phyloP scores from a whole-genome alignment of 2,888 invertebrate species.

The Caenorhabditis sp. region DNA sequence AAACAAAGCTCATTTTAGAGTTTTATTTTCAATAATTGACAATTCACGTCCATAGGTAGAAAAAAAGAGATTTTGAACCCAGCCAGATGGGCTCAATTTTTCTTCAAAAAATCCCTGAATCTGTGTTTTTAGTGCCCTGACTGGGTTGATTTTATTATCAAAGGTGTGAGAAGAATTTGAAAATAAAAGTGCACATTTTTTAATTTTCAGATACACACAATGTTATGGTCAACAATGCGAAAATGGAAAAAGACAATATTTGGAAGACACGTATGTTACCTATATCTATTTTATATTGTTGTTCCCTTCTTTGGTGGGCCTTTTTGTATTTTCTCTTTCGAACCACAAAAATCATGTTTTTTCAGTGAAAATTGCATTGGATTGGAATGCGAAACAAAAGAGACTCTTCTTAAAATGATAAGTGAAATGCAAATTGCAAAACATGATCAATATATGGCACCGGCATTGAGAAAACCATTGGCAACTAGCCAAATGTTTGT shows the following conservation, averaged over 20 bases:
- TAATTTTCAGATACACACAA: background rate
- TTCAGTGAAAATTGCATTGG: constrained; percentile 28
- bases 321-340: background rate
- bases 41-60: no score
- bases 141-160: no score
- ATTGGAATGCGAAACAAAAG: constrained; percentile 36
- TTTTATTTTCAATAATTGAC: no score
- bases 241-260: constrained; percentile 11
- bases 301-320: background rate
- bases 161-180: no score
- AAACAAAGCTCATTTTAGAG: no score
- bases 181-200: background rate
- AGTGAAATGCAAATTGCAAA: constrained; percentile 29
- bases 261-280: constrained; percentile 37
- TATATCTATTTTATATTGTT: no score
- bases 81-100: no score
- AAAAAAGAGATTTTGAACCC: no score
- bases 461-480: constrained; percentile 13
- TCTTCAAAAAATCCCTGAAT: no score
- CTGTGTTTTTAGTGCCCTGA: no score
- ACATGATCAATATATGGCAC: constrained; percentile 30
- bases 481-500: constrained; percentile 1
- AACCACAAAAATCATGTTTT: no score
- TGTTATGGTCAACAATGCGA: constrained; percentile 35
- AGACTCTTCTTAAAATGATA: constrained; percentile 36